Evolutionary conservation across 2,113 vertebrate species (phyloP), one percentile per base, ranked within the genome.

Genomic region (Pterophyllum scalare): DNA sequence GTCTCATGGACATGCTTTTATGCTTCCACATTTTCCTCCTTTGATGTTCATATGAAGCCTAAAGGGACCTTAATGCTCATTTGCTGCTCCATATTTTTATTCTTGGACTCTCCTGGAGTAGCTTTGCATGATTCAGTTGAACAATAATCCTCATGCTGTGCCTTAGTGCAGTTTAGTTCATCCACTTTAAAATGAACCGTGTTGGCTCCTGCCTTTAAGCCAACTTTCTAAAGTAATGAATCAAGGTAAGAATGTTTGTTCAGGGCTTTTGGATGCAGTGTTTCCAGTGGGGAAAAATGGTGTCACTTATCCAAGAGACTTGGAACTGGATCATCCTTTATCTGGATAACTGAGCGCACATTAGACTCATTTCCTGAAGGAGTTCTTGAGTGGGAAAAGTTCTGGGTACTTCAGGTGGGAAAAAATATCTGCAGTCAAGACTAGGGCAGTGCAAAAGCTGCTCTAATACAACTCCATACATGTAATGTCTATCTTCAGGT

Each of bases 401-500:
- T 70, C 40, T 70, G 3, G 40, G 24, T 28, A 12, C 33, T 7
- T 38, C 35, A 38, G 35, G 35, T 38, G 14, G 14, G 43, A 2
- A 6, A 31, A 49, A 49, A 14, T 49, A 5, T 38, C 14, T 49
- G 43, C 43, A 49, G 43, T 49, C 43, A 49, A 15, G 14, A 49
- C 14, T 15, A 15, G 43, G 43, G 14, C 43, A 49, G 46, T 49
- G 15, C 46, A 49, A 49, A 43, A 17, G 14, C 46, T 17, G 46
- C 46, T 49, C 46, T 17, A 6, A 17, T 49, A 49, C 20, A 22
- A 4, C 9, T 9, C 10, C 10, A n/a, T 57, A 59, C 4, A 1
- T 43, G 19, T 43, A 20, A 52, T 1, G 5, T 79, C 28, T 59
- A 2, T 60, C 5, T 59, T 56, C 91, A 99, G 98, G 97, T 98